Percentiles rank a stretch among this genome's conserved stretches.
Conservation (phyloP, 2,113 vertebrate species). For the Progne subis region DNA sequence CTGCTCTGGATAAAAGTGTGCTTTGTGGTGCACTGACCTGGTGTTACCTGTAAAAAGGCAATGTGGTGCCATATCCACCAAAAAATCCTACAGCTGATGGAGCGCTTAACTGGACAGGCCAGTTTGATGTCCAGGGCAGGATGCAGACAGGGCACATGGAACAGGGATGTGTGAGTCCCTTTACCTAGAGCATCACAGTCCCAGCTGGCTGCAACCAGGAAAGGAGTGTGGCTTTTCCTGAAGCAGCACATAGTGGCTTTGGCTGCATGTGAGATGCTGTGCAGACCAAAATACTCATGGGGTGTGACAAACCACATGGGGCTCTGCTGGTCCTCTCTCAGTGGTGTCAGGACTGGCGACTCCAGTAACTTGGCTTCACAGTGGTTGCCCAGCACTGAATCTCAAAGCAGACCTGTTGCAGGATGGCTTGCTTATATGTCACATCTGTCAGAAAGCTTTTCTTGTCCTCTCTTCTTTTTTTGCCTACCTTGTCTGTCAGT, state of each 20-base stretch:
- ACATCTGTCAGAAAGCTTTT: neutral
- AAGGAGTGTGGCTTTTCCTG: neutral
- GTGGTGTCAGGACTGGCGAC: neutral
- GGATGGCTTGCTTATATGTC: neutral
- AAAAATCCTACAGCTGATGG: neutral
- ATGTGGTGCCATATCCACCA: neutral
- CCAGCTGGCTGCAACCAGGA: neutral
- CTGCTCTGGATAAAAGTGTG: neutral
- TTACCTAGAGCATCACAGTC: neutral
- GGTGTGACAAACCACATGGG: neutral
- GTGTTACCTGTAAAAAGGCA: neutral
- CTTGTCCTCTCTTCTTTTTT: constrained; percentile 1
- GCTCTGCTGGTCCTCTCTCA: neutral
- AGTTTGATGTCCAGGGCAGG: neutral
- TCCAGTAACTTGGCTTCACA: neutral
- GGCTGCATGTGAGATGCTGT: neutral
- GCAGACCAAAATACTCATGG: neutral
- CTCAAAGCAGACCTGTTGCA: neutral
- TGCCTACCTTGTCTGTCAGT: neutral
- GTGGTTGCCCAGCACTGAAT: neutral
- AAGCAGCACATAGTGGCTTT: neutral
- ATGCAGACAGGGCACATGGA: neutral
- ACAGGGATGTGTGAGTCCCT: neutral
- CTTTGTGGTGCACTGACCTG: neutral
- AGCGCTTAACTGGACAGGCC: neutral